Base-by-base conservation (phyloP, 1,140 invertebrate genomes). In the Lepidostoma basale region DNA sequence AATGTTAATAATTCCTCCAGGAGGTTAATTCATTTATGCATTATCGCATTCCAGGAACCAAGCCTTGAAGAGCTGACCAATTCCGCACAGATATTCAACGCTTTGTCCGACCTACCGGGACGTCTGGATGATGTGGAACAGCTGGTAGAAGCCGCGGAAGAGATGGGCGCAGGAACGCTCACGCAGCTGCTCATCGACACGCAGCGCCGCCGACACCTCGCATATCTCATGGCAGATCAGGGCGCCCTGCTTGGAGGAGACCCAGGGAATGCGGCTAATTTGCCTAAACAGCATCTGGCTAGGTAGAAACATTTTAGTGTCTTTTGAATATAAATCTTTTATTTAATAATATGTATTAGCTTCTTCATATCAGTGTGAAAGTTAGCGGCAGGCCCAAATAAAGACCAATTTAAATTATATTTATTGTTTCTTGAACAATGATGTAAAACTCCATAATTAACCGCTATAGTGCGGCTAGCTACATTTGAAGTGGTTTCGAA, bases 61-160 rank as follows among this genome's bases (percentile, higher is more conserved):
- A 90, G 94, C 75, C 83, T 96, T 14, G 89, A 88, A 69, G 84
- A 88, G 70, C 82, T 95, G 71, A 93, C 95, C 76, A 96, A 96
- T 81, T 98, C 96, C 3, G 96, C 96, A 18, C 92, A 98, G 83
- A 97, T 99, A 76, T 98, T 98, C 78, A 98, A 98, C 82, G 93
- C 93, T 10, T 82, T 99, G 1, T 98, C 96, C 6, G 94, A 97
- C 77, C 94, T 98, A 76, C 96, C 96, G 65, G 92, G 93, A 16
- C 91, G 95, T 79, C 90, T 98, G 52, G 91, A 95, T 77, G 93
- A 97, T 85, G 92, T 97, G 45, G 93, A 97, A 54, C 75, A 84
- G n/a, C 73, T 86, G 1, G 85, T 87, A 28, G 79, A 81, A 69
- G 81, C 79, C 16, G 81, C 83, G 68, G 76, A 84, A 56, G 85